phyloP scores from a whole-genome alignment of 2,888 invertebrate species.

The Volucella inflata region DNA sequence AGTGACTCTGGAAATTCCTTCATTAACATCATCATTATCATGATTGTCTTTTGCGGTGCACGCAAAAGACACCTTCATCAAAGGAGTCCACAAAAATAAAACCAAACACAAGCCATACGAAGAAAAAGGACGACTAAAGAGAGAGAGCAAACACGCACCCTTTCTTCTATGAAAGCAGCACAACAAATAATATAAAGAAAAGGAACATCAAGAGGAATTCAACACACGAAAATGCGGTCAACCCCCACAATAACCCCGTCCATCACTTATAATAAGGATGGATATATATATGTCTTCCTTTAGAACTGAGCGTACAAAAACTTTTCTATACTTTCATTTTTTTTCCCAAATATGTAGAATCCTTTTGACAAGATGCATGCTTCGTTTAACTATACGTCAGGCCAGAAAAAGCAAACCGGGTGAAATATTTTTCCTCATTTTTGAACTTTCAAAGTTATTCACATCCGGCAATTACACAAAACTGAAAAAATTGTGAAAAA shows the following conservation, averaged over 20 bases:
- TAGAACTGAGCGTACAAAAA: too few species aligned
- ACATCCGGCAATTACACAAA: conserved; percentile 72
- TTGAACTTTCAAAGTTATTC: conserved; percentile 55
- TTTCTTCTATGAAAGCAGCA: background rate
- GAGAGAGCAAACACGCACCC: conserved; percentile 59
- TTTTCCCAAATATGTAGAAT: conserved; percentile 26
- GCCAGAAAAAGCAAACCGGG: conserved; percentile 41
- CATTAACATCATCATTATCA: conserved; percentile 58
- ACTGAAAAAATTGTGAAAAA: conserved; percentile 54
- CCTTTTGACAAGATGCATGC: conserved; percentile 57
- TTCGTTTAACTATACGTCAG: conserved; percentile 69
- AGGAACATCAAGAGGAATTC: conserved; percentile 45
- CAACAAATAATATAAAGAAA: conserved; percentile 18
- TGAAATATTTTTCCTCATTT: conserved; percentile 29
- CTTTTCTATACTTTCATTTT: background rate
- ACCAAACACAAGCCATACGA: conserved; percentile 18
- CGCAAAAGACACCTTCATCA: conserved; percentile 68
- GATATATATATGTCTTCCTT: background rate
- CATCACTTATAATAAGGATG: background rate
- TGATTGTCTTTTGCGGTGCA: conserved; percentile 61
- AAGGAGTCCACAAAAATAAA: conserved; percentile 43
- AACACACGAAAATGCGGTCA: conserved; percentile 70
- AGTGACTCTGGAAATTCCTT: conserved; percentile 64
- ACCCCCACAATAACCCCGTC: conserved; percentile 7
- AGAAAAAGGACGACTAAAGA: conserved; percentile 27